Evolutionary conservation across 2,797 vertebrate genomes (phyloP), one percentile per base, ranked within the genome.

Genomic region (Typhlichthys eigenmanni): DNA sequence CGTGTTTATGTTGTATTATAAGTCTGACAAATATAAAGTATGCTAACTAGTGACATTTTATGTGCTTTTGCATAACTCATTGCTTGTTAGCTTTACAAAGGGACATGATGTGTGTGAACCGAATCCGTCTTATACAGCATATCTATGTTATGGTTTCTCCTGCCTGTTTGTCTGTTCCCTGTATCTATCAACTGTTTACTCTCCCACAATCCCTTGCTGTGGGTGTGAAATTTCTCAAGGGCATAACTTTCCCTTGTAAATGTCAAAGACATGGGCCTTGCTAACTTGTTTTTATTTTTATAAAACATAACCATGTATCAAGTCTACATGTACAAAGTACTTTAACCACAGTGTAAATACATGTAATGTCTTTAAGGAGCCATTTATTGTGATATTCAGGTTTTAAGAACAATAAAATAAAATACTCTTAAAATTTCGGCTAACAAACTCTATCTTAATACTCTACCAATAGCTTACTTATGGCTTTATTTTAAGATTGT

Each of bases 351-450:
- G 4, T n/a, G 47, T 24, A 53, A 29, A 53, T 29, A 13, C 51
- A 53, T 13, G 19, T 17, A 3, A 43, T 16, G 67, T 57, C 19
- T 71, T 55, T 65, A 19, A 58, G 57, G 7, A 69, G 64, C 13
- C 47, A 57, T 83, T 80, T 81, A 81, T 83, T 38, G 34, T 38
- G 34, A 38, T 6, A 38, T 38, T 38, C 34, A 38, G 6, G 5
- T 38, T 38, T 38, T 38, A 7, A 38, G 6, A 38, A 38, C 34
- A 38, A 1, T 38, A 38, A 38, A 38, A 38, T 38, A 5, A 38
- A 38, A 38, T 38, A 38, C 1, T 38, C 5, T 38, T 38, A 38
- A 38, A 38, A 38, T 38, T 6, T 38, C 6, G 3, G 6, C 5
- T 6, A 38, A 38, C 34, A 8, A 8, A 38, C 34, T 38, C 34